Evolutionary conservation across 2,888 invertebrate genomes (phyloP).

Genomic region (Thymelicus sylvestris): DNA sequence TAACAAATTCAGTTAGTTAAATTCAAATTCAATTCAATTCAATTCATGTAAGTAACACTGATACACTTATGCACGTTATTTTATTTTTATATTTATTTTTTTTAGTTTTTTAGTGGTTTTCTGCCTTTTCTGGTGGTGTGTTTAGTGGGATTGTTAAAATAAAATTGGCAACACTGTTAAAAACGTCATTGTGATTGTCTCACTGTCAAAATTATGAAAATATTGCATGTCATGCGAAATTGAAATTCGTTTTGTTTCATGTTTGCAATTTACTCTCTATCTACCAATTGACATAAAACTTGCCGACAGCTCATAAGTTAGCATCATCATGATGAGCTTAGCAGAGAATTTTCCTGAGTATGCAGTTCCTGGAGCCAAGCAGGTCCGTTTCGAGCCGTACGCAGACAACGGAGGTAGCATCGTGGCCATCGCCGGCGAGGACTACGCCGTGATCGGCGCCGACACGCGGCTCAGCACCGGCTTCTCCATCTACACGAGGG

Average conservation of each 20-base stretch:
- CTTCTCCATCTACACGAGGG: slow-evolving; percentile 94
- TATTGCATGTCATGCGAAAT: slow-evolving; percentile 3
- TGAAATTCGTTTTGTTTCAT: not conserved
- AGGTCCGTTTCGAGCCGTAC: slow-evolving; percentile 81
- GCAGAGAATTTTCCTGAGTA: slow-evolving; percentile 76
- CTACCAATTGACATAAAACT: not conserved
- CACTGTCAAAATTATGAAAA: not conserved
- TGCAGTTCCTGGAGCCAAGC: slow-evolving; percentile 80
- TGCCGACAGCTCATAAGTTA: slow-evolving; percentile 16
- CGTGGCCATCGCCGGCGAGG: slow-evolving; percentile 97
- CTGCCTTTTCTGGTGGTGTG: no score
- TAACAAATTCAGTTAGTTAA: no score
- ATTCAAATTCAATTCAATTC: no score
- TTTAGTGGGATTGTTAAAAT: no score
- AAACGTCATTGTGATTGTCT: no score
- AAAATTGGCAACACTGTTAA: no score
- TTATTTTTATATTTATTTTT: no score
- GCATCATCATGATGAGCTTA: slow-evolving; percentile 63
- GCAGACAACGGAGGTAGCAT: slow-evolving; percentile 91
- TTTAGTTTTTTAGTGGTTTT: no score
- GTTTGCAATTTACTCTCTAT: no score
- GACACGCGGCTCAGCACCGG: slow-evolving; percentile 97
- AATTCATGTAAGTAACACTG: no score
- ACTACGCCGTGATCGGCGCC: slow-evolving; percentile 97
- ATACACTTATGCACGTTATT: no score